These are phyloP conservation scores for Leptinotarsa haldemani DNA, from an alignment of 2,888 invertebrate genomes.

Conservation along the genomic window DNA sequence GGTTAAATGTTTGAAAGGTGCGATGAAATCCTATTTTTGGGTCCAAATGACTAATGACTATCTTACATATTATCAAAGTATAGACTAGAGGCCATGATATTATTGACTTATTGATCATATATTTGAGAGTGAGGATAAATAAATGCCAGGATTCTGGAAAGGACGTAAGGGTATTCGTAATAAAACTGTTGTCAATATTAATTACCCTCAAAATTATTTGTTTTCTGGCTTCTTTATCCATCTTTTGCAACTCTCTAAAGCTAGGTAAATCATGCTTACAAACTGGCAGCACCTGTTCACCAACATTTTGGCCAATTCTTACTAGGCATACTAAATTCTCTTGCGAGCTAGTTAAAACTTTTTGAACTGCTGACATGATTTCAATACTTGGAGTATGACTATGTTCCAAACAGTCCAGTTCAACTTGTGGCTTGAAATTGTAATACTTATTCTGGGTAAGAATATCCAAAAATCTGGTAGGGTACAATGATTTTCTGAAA, in stretches of 20 bases:
- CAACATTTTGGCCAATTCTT: conserved; percentile 53
- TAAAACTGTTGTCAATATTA: conserved; percentile 63
- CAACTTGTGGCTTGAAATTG: conserved; percentile 75
- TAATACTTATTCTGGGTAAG: conserved; percentile 74
- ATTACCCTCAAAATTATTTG: conserved; percentile 68
- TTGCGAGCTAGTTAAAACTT: conserved; percentile 55
- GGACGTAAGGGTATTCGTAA: conserved; percentile 57
- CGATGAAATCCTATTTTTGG: conserved; percentile 70
- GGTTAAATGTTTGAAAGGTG: conserved; percentile 57
- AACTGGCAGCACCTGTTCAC: conserved; percentile 42
- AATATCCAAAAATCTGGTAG: conserved; percentile 77
- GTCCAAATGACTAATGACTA: conserved; percentile 72
- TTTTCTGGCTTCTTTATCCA: conserved; percentile 54
- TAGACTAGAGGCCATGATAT: conserved; percentile 68
- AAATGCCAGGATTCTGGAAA: conserved; percentile 73
- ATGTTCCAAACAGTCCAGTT: conserved; percentile 73
- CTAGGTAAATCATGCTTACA: conserved; percentile 57
- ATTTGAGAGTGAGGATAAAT: conserved; percentile 70
- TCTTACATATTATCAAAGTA: conserved; percentile 70
- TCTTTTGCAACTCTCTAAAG: conserved; percentile 58
- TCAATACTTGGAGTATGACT: conserved; percentile 72
- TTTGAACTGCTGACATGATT: conserved; percentile 73
- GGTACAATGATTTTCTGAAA: conserved; percentile 72
- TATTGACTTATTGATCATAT: conserved; percentile 68
- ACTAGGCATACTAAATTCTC: conserved; percentile 57